A percentile compares a stretch with the other conserved stretches of the same genome.
Conservation (phyloP, 2,113 vertebrate genomes). For the Pogonocichla stellata region DNA sequence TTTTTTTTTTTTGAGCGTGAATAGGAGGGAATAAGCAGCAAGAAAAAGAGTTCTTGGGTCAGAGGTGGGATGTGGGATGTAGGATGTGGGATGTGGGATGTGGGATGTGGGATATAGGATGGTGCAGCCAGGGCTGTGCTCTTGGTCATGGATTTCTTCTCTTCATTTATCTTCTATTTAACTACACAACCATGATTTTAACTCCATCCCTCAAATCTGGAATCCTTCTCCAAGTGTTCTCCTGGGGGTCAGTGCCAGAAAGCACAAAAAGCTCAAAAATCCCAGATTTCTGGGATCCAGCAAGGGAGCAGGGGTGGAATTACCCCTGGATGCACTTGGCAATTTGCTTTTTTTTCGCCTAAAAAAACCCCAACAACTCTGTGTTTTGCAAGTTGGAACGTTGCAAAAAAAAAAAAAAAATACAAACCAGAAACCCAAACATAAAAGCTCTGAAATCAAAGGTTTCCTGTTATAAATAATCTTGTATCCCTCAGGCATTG, state of each 20-base stretch:
- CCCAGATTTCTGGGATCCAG: no score
- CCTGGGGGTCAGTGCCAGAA: no score
- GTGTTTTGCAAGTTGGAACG: neutral
- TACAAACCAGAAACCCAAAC: neutral
- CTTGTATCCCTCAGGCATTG: slow-evolving; percentile 61
- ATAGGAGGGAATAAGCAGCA: neutral
- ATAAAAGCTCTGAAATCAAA: slow-evolving; percentile 73
- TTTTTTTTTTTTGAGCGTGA: no score
- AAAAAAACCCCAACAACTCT: neutral
- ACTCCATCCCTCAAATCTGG: no score
- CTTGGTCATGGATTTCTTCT: no score
- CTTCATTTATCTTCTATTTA: no score
- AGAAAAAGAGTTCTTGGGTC: neutral
- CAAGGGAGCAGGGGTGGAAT: neutral
- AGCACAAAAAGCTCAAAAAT: no score
- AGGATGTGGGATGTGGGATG: no score
- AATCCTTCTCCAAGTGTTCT: no score
- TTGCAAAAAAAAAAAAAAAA: neutral
- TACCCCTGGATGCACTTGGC: neutral
- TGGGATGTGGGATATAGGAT: no score
- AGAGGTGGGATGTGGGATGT: neutral
- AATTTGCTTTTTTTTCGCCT: neutral
- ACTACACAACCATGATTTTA: no score
- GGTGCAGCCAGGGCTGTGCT: no score
- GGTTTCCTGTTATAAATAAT: slow-evolving; percentile 81